Conservation (phyloP, 1,140 invertebrate genomes). For the Drosophila elegans region DNA sequence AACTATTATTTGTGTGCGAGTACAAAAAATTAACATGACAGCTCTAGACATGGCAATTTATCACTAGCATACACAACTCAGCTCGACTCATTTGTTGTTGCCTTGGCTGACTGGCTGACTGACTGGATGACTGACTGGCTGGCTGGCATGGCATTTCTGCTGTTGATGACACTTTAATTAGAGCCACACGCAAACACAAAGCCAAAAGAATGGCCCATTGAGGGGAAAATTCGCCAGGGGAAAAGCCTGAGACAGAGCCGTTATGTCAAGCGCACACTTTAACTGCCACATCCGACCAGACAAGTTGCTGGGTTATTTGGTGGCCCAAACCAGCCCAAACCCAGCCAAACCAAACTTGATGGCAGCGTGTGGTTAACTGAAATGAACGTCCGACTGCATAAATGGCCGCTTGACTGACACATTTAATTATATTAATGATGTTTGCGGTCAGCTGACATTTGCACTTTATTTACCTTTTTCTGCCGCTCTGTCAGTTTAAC, state of each 20-base stretch:
- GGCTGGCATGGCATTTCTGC: conserved; percentile 38
- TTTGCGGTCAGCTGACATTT: conserved; percentile 84
- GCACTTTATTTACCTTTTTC: conserved; percentile 77
- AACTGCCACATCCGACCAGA: conserved; percentile 53
- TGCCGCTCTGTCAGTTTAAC: conserved; percentile 60
- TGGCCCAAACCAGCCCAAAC: conserved; percentile 17
- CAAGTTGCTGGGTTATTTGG: conserved; percentile 34
- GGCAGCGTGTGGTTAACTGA: conserved; percentile 70
- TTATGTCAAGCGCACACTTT: conserved; percentile 75
- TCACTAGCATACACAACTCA: conserved; percentile 72
- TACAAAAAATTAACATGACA: conserved; percentile 81
- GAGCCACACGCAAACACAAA: conserved; percentile 81
- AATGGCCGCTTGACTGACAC: conserved; percentile 82
- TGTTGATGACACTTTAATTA: conserved; percentile 83
- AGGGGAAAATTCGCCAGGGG: conserved; percentile 11
- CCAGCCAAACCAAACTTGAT: conserved; percentile 12
- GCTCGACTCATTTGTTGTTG: conserved; percentile 33
- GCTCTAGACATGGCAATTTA: conserved; percentile 82
- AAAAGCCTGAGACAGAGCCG: conserved; percentile 48
- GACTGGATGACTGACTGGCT: no score
- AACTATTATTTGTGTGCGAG: conserved; percentile 76
- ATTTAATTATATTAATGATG: conserved; percentile 84
- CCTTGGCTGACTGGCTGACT: conserved; percentile 4
- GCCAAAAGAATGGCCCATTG: conserved; percentile 35
- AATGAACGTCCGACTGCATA: conserved; percentile 77